These are phyloP conservation scores for Luperina testacea DNA, from an alignment of 2,888 invertebrate species.

Conservation along the genomic window DNA sequence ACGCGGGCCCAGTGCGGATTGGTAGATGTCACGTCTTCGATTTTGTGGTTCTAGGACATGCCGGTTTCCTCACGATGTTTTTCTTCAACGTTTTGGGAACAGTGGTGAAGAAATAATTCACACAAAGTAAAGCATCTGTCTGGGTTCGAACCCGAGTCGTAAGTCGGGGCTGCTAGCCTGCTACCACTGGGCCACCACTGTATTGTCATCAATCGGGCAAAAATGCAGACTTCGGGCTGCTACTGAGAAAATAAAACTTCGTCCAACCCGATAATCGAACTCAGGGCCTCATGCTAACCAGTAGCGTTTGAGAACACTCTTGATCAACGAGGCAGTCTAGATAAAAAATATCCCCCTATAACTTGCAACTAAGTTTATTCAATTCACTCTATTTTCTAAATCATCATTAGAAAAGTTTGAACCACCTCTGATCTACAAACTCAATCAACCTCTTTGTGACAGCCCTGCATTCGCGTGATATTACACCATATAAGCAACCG, in stretches of 20 bases:
- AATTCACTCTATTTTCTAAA: background rate
- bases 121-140: no score
- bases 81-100: background rate
- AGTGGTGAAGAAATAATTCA: no score
- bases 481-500: constrained; percentile 64
- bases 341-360: background rate
- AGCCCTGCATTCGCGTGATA: constrained; percentile 64
- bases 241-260: no score
- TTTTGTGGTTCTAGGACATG: no score
- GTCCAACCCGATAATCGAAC: no score
- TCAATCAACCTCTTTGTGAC: constrained; percentile 38
- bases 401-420: constrained; percentile 22
- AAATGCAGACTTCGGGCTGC: background rate
- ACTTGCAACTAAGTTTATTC: background rate
- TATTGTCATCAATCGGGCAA: background rate
- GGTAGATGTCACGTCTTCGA: background rate
- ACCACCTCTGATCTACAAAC: constrained; percentile 22
- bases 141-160: background rate
- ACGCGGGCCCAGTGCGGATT: background rate
- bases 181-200: background rate
- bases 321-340: background rate
- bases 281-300: no score
- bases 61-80: background rate
- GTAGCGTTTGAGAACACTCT: no score
- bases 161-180: background rate